These are phyloP conservation scores for Drosophila oshimai DNA, from an alignment of 1,140 invertebrate genomes.

Conservation along the genomic window DNA sequence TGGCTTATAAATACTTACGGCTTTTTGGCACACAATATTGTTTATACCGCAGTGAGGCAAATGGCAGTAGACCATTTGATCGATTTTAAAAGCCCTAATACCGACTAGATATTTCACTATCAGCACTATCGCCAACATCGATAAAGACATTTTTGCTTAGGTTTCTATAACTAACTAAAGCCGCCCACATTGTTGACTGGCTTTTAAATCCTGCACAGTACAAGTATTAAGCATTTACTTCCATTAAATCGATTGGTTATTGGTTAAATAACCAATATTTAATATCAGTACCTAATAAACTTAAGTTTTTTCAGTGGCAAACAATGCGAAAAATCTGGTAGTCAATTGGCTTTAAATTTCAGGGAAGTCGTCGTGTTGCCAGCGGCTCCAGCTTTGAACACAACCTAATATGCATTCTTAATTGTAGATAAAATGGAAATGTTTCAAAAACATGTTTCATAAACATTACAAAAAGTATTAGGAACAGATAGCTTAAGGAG, in stretches of 20 bases:
- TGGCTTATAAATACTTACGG: neutral
- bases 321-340: neutral
- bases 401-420: too few relatives aligned
- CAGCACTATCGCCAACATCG: neutral
- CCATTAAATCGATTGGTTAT: neutral
- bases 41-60: constrained; percentile 9
- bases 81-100: neutral
- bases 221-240: neutral
- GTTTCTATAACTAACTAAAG: neutral
- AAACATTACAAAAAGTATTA: too few relatives aligned
- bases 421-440: too few relatives aligned
- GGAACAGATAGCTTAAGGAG: too few relatives aligned
- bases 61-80: constrained; percentile 8
- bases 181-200: neutral
- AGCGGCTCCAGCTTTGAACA: neutral
- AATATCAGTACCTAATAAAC: neutral
- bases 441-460: too few relatives aligned
- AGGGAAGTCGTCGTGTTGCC: neutral
- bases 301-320: neutral
- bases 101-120: neutral
- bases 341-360: neutral
- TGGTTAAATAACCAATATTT: neutral
- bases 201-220: constrained; percentile 4
- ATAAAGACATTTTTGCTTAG: neutral
- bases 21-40: too few relatives aligned